Evolutionary conservation across 2,797 vertebrate species (phyloP), one percentile per base, ranked within the genome.

Genomic region (Luscinia megarhynchos): DNA sequence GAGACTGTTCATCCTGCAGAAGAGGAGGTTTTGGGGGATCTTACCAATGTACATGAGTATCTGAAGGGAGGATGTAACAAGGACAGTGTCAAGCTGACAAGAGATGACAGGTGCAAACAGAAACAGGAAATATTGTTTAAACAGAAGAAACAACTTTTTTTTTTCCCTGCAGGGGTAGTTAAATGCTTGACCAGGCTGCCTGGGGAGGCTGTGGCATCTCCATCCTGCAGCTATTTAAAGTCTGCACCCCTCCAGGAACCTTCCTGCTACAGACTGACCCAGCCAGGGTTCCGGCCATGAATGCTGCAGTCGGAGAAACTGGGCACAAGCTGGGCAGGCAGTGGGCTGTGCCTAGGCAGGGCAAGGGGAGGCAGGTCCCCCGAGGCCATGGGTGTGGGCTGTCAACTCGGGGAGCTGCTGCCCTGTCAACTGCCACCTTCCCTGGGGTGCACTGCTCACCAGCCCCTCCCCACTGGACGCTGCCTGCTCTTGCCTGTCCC

Each of bases 381-480:
- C 0, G 1, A 34, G 59, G 75, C 79, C 2, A 1, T 32, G 57
- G 79, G n/a, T 62, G 14, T 3, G 3, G 73, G n/a, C 62, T 94
- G 83, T 84, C 83, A 91, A 48, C 30, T 40, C 1, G 0, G 38
- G 75, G 50, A 70, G 61, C 87, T 93, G 89, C 67, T 0, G 1
- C 34, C 32, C 64, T 16, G 4, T 93, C 84, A 93, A 63, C 61
- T 82, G 48, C 82, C 58, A 69, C 75, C 89, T 93, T 55, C 89
- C 84, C 83, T 0, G 2, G 43, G 64, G 88, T 76, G 57, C 48
- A 4, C 40, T 29, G 53, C 73, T 89, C 13, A 3, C 62, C 2
- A 3, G 41, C 41, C 57, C 57, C 38, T 83, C 87, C 62, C 55
- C 50, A 14, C 11, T 13, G 81, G 72, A 78, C 0, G 0, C 70